Evolutionary conservation across 2,797 vertebrate genomes (phyloP).

Genomic region (Sebastes jordani): DNA sequence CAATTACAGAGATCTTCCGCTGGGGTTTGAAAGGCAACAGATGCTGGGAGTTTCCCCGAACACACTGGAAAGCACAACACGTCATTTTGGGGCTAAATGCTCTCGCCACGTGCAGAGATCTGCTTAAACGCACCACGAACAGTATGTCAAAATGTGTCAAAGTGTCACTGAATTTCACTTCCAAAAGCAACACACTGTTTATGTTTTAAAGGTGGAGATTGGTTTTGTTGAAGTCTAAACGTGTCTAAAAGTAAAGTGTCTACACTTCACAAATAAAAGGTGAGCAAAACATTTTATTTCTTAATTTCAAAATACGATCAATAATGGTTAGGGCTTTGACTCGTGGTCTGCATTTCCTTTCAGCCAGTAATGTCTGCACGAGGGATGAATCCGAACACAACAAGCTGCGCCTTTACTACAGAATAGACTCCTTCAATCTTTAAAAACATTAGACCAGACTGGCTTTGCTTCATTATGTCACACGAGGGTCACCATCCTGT

Average conservation of each 20-base stretch:
- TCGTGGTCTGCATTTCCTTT: neutral
- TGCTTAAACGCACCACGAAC: neutral
- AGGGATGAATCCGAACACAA: neutral
- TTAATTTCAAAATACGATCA: neutral
- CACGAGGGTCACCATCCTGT: conserved; percentile 21
- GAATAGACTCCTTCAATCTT: neutral
- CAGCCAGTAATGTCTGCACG: neutral
- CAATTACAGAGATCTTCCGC: conserved; percentile 40
- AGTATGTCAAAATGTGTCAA: neutral
- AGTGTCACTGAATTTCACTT: neutral
- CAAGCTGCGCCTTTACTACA: neutral
- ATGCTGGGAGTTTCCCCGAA: conserved; percentile 50
- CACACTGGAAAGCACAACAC: conserved; percentile 13
- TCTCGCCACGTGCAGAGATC: neutral
- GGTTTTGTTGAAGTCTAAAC: neutral
- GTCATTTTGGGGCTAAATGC: conserved; percentile 17
- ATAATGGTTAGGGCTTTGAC: neutral
- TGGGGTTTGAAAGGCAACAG: conserved; percentile 53
- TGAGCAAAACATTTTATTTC: neutral
- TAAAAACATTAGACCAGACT: conserved; percentile 31
- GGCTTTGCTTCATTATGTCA: conserved; percentile 37
- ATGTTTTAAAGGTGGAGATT: neutral
- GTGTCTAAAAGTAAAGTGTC: neutral
- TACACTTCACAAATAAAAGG: neutral
- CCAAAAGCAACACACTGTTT: neutral